Evolutionary conservation across 2,888 invertebrate species (phyloP), one percentile per base, ranked within the genome.

Genomic region (Keiferia lycopersicella): DNA sequence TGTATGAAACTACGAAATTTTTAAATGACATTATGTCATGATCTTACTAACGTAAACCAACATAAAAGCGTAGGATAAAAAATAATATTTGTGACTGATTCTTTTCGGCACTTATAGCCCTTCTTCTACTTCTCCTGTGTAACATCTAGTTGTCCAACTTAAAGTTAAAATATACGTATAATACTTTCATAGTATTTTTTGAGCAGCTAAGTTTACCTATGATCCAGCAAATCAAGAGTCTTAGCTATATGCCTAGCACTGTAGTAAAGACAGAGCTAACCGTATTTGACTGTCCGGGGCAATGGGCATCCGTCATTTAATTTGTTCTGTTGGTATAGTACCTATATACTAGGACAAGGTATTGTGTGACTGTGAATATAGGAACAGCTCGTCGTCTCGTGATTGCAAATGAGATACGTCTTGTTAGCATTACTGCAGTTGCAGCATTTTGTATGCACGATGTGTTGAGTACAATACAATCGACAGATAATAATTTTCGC

Each of bases 151-250:
- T n/a, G n/a, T n/a, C n/a, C n/a, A n/a, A n/a, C n/a, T n/a, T n/a
- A n/a, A n/a, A n/a, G n/a, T n/a, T n/a, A n/a, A n/a, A n/a, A n/a
- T n/a, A n/a, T n/a, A n/a, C n/a, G n/a, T n/a, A n/a, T n/a, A n/a
- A n/a, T n/a, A n/a, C n/a, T n/a, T n/a, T n/a, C n/a, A n/a, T n/a
- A n/a, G n/a, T n/a, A n/a, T n/a, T n/a, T n/a, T n/a, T n/a, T n/a
- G n/a, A n/a, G n/a, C n/a, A n/a, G n/a, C n/a, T n/a, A n/a, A n/a
- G n/a, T n/a, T n/a, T n/a, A n/a, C n/a, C n/a, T n/a, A n/a, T n/a
- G n/a, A n/a, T n/a, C n/a, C n/a, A n/a, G 58, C 59, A 60, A 34
- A 56, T 62, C 58, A 62, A 26, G 53, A 56, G 56, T 57, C 34
- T 58, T 63, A 6, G 3, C 26, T 26, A 59, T 30, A 22, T 58